Conservation (phyloP, 2,888 invertebrate species). For the Anthrax anthrax region DNA sequence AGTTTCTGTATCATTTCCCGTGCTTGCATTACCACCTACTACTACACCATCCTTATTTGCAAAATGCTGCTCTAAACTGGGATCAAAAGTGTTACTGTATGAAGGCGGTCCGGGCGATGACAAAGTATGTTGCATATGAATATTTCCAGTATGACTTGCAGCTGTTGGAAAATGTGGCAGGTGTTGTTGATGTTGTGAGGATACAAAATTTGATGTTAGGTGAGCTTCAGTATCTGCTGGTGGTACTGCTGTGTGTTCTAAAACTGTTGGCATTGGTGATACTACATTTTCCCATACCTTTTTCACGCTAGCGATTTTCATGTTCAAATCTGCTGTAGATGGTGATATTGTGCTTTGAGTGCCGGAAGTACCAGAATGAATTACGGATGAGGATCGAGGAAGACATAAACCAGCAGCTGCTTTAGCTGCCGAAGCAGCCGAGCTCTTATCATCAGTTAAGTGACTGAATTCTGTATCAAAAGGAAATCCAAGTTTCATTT, state of each 20-base stretch:
- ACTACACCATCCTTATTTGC: conserved; percentile 11
- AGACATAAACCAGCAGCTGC: conserved; percentile 19
- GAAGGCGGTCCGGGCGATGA: conserved; percentile 28
- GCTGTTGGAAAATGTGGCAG: conserved; percentile 16
- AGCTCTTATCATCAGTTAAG: conserved; percentile 53
- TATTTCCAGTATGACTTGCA: conserved; percentile 16
- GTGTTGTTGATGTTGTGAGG: conserved; percentile 22
- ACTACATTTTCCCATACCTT: conserved; percentile 58
- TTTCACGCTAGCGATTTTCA: conserved; percentile 89
- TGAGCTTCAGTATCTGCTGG: conserved; percentile 13
- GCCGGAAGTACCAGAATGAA: conserved; percentile 35
- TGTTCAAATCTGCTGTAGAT: conserved; percentile 77
- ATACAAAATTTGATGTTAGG: conserved; percentile 16
- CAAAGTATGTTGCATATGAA: conserved; percentile 31
- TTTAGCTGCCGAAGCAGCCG: conserved; percentile 4
- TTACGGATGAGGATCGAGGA: conserved; percentile 43
- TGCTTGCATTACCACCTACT: conserved; percentile 3
- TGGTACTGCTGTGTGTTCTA: conserved; percentile 37
- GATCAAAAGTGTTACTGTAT: conserved; percentile 34
- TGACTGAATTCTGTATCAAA: conserved; percentile 73
- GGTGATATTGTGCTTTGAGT: conserved; percentile 61
- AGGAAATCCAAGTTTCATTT: conserved; percentile 82
- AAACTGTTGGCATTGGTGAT: conserved; percentile 48
- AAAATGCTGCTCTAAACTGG: conserved; percentile 36
- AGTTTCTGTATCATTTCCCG: conserved; percentile 30